Conservation (phyloP, 1,140 invertebrate genomes). For the Bombus superbus region DNA sequence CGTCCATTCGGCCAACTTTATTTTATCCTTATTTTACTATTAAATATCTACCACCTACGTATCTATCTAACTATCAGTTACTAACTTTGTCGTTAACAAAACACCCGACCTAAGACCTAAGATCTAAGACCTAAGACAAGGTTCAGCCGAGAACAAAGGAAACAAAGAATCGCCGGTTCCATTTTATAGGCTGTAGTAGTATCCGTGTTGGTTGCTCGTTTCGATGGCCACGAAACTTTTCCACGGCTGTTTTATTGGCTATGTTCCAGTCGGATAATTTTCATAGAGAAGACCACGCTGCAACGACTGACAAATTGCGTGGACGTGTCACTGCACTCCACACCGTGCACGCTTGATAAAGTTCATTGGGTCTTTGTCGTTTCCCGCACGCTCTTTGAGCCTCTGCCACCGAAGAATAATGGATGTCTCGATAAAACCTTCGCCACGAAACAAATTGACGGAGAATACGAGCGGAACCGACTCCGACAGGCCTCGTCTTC, state of each 20-base stretch:
- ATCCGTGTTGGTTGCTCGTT: constrained; percentile 7
- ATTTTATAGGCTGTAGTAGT: not conserved
- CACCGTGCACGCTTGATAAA: constrained; percentile 61
- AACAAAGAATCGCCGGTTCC: not conserved
- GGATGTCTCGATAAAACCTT: constrained; percentile 49
- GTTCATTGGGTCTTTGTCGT: constrained; percentile 74
- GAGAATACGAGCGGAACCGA: constrained; percentile 1
- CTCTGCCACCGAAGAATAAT: constrained; percentile 65
- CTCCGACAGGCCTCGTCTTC: not conserved
- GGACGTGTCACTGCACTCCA: constrained; percentile 65
- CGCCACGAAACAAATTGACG: constrained; percentile 45
- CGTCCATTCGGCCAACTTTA: no score
- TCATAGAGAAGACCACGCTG: constrained; percentile 50
- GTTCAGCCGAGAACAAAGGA: not conserved
- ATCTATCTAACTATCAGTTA: no score
- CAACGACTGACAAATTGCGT: constrained; percentile 70
- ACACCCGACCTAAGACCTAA: no score
- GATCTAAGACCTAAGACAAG: not conserved
- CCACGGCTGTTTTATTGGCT: constrained; percentile 28
- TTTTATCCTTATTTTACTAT: no score
- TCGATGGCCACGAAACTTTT: constrained; percentile 8
- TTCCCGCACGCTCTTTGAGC: constrained; percentile 68
- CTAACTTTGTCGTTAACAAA: no score
- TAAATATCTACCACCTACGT: no score
- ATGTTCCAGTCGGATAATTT: constrained; percentile 44